Conservation (phyloP, 1,140 invertebrate genomes). For the Druon quercuslanigerum region DNA sequence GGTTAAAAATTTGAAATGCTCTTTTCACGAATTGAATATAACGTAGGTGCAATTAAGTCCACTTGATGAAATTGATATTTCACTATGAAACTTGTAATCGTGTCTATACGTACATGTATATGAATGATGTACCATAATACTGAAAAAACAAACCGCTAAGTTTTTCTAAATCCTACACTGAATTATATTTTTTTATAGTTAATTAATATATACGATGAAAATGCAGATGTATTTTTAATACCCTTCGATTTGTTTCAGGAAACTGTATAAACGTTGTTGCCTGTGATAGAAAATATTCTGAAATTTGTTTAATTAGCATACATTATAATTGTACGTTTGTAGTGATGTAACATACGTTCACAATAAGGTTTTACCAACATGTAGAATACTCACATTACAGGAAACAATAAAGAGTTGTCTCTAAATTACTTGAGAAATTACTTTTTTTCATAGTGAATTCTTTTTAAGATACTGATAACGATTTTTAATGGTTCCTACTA, state of each 20-base stretch:
- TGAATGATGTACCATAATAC: constrained; percentile 41
- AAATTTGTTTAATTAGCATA: constrained; percentile 25
- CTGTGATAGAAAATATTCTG: constrained; percentile 29
- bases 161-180: constrained; percentile 57
- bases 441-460: too few species aligned
- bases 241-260: constrained; percentile 25
- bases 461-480: too few species aligned
- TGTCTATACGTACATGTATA: constrained; percentile 39
- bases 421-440: not conserved
- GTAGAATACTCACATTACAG: not conserved
- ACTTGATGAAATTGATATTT: constrained; percentile 36
- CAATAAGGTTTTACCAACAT: constrained; percentile 13
- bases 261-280: constrained; percentile 30
- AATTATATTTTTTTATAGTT: constrained; percentile 60
- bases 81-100: constrained; percentile 44
- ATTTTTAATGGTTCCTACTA: too few species aligned
- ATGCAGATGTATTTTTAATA: constrained; percentile 57
- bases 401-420: constrained; percentile 20
- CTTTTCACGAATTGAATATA: too few species aligned
- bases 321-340: constrained; percentile 24
- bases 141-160: constrained; percentile 41
- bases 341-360: constrained; percentile 18
- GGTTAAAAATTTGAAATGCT: too few species aligned
- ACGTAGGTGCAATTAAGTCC: not conserved
- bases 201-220: constrained; percentile 58